Evolutionary conservation across 1,140 invertebrate species (phyloP), one percentile per base, ranked within the genome.

Genomic region (Kradibia gibbosae): DNA sequence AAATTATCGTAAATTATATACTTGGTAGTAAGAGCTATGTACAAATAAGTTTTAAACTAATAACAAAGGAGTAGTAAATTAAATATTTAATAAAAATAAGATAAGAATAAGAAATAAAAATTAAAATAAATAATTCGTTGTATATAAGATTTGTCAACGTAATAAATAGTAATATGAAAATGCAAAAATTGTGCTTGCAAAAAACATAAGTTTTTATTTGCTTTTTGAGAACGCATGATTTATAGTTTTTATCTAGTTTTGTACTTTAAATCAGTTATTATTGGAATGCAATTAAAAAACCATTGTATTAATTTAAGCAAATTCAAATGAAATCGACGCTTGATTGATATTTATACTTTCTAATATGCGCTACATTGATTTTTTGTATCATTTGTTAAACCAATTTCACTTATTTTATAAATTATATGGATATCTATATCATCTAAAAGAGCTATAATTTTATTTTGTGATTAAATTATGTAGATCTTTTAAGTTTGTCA

Each of bases 321-420:
- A 75, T 75, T 75, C 60, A 34, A 75, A 60, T 31, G 13, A 17
- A 15, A 57, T 60, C 2, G 28, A 11, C 17, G 25, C 39, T 42
- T 50, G 53, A 75, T 75, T 75, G 73, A 60, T 60, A 60, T 60
- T 60, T 75, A 42, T 42, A 60, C 73, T 75, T 75, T 75, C 73
- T 75, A 60, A 75, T 42, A 8, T 11, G 15, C 48, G 34, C 34
- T 34, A n/a, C 62, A 39, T 67, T n/a, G 3, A 36, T 0, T 34
- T 75, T 57, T 75, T 75, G 53, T 3, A 75, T 57, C 53, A 74
- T 74, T 53, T 4, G 31, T 10, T 36, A 17, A 55, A 22, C 22
- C 28, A 1, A 50, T 36, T 50, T 36, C 36, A 7, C 11, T 74
- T 55, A 10, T 50, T 22, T 50, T 31, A 31, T 55, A n/a, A 55